Base-by-base conservation (phyloP, 2,113 vertebrate species). In the Apodemus sylvaticus region DNA sequence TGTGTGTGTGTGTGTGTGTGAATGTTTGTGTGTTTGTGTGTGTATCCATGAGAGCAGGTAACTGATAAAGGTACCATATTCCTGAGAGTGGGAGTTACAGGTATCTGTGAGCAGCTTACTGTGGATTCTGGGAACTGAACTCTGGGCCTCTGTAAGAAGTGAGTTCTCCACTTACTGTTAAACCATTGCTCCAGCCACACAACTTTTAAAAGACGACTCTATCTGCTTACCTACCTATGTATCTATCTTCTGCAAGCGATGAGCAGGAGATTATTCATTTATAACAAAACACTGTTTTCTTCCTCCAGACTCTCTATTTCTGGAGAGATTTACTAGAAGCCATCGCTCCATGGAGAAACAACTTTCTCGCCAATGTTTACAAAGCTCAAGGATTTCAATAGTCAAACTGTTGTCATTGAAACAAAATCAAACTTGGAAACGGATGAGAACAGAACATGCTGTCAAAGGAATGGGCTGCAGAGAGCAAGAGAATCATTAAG, bases 351-450 rank as follows among this genome's bases (percentile, higher is more conserved):
- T 17, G 39, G 77, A 91, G 60, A 14, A 66, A 89, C 16, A 79
- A 34, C 78, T 86, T 92, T 94, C 93, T 73, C 94, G 86, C 89
- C 60, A 68, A 58, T 55, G 48, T 73, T 91, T 95, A 90, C 60
- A 94, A 89, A 96, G 51, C 66, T 77, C 76, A 73, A 95, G 58
- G 89, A 96, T 93, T 91, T 93, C 12, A 96, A 68, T 81, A 86
- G 71, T 94, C 20, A 78, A 55, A 95, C 51, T 70, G 82, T 77
- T 94, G 73, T 42, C 91, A 86, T 89, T 93, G 73, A 95, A 94
- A 95, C 71, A 95, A 88, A 45, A 76, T 94, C 66, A 86, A 13
- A 79, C 48, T 95, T 97, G 74, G 95, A 96, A 93, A 74, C 51
- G 62, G 42, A 78, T 51, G 90, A 89, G 70, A 83, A 95, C 42